phyloP scores from a whole-genome alignment of 2,113 vertebrate genomes.

The Irena cyanogastra region DNA sequence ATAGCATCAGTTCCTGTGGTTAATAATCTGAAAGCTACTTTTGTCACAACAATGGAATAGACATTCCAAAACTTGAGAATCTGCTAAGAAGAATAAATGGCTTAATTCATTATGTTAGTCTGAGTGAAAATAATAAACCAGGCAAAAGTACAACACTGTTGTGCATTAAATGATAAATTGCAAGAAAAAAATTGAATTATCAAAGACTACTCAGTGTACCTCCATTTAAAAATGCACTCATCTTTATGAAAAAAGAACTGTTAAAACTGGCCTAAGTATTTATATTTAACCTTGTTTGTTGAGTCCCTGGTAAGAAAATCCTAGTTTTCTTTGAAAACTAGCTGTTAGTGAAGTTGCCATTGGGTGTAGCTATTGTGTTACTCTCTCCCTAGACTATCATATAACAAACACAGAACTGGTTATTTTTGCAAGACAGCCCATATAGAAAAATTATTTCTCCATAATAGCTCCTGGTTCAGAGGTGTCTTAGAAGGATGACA shows the following conservation, averaged over 20 bases:
- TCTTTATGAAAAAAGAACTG: not conserved
- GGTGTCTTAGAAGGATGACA: not conserved
- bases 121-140: not conserved
- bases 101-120: not conserved
- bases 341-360: conserved; percentile 24
- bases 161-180: not conserved
- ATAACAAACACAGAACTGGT: not conserved
- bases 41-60: not conserved
- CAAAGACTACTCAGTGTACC: not conserved
- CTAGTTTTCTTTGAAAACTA: not conserved
- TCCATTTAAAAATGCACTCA: not conserved
- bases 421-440: not conserved
- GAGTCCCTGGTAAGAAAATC: not conserved
- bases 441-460: not conserved
- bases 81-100: not conserved
- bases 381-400: not conserved
- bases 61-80: not conserved
- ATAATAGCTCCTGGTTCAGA: not conserved
- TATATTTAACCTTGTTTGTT: not conserved
- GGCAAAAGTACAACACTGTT: not conserved
- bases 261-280: not conserved
- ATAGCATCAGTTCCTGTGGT: not conserved
- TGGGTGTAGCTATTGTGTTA: conserved; percentile 61
- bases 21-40: not conserved
- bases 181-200: not conserved